Evolutionary conservation across 1,140 invertebrate genomes (phyloP).

Genomic region (Pachypeltis micranthus): DNA sequence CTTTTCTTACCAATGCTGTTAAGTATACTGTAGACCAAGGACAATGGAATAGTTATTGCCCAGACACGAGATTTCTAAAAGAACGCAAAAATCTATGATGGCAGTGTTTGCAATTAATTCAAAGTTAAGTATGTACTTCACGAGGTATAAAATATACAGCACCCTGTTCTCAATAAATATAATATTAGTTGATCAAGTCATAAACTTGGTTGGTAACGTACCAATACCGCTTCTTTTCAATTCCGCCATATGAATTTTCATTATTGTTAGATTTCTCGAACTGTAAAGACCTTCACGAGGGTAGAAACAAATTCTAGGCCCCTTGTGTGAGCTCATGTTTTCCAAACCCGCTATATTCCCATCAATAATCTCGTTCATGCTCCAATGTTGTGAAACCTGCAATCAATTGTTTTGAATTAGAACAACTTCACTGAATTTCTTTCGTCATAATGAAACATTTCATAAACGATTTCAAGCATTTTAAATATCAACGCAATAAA

Average conservation of each 20-base stretch:
- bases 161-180: background rate
- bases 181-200: background rate
- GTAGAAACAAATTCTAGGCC: slow-evolving; percentile 31
- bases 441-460: background rate
- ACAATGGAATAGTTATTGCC: too few species aligned
- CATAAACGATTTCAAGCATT: background rate
- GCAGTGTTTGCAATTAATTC: background rate
- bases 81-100: too few species aligned
- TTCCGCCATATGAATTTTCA: slow-evolving; percentile 38
- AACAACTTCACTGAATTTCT: background rate
- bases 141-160: background rate
- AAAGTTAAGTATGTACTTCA: background rate
- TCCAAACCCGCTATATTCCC: slow-evolving; percentile 35
- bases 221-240: slow-evolving; percentile 37
- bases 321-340: slow-evolving; percentile 36
- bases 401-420: background rate
- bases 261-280: slow-evolving; percentile 37
- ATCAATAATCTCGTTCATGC: slow-evolving; percentile 38
- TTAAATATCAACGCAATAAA: background rate
- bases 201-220: slow-evolving; percentile 13
- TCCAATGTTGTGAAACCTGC: slow-evolving; percentile 33
- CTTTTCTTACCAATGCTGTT: too few species aligned
- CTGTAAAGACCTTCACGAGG: slow-evolving; percentile 40
- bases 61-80: too few species aligned
- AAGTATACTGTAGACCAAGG: too few species aligned